Conservation (phyloP, 2,888 invertebrate genomes). For the Diachrysia chrysitis region DNA sequence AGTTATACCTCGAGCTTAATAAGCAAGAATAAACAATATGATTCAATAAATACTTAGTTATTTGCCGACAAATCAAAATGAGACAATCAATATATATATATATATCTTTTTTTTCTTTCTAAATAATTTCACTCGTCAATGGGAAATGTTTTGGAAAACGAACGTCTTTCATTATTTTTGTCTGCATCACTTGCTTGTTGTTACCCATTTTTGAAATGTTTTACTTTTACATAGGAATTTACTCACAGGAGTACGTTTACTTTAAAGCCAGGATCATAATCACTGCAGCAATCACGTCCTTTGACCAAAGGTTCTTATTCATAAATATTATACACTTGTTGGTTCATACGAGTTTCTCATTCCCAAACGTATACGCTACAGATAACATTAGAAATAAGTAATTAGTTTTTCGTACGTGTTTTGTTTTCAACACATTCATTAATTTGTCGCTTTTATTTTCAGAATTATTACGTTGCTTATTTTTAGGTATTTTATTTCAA, state of each 20-base stretch:
- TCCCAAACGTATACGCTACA: neutral
- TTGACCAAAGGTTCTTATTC: neutral
- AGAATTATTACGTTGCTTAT: neutral
- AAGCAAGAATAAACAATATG: too few relatives aligned
- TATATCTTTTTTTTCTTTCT: too few relatives aligned
- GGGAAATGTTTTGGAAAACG: too few relatives aligned
- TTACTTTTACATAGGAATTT: neutral
- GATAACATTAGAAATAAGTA: neutral
- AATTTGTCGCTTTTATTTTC: neutral
- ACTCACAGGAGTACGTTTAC: neutral
- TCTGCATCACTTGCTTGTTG: too few relatives aligned
- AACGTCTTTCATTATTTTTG: too few relatives aligned
- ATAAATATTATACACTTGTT: neutral
- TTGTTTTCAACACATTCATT: constrained; percentile 5
- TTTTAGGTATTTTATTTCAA: neutral
- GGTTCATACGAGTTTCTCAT: neutral
- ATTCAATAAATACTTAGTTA: too few relatives aligned
- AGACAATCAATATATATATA: too few relatives aligned
- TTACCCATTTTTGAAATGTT: too few relatives aligned
- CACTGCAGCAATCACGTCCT: neutral
- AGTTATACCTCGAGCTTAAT: neutral
- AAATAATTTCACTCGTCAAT: too few relatives aligned
- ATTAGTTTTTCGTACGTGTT: neutral
- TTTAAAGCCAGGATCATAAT: neutral
- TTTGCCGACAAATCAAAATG: too few relatives aligned